A percentile compares a stretch with the other conserved stretches of the same genome.
phyloP scores from a whole-genome alignment of 2,113 vertebrate genomes.

The Phaethon lepturus region DNA sequence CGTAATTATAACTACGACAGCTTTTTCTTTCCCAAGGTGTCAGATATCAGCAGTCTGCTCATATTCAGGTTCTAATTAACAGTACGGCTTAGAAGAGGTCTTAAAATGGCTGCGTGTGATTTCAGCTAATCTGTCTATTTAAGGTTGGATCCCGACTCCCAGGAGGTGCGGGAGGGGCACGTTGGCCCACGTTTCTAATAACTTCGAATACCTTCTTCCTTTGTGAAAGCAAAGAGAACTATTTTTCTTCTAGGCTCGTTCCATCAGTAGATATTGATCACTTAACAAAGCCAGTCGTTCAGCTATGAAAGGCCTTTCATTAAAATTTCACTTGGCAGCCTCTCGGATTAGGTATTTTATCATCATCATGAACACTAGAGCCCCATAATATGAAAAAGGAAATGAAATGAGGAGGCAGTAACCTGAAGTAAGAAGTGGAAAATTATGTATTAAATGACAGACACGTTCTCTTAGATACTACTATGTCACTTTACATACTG shows the following conservation, averaged over 20 bases:
- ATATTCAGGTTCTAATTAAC: background rate
- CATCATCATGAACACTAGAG: background rate
- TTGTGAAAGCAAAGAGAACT: background rate
- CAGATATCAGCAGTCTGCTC: background rate
- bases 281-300: background rate
- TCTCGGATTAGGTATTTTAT: constrained; percentile 17
- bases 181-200: background rate
- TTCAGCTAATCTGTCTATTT: background rate
- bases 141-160: background rate
- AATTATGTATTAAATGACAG: background rate
- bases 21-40: background rate
- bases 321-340: constrained; percentile 49
- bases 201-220: background rate
- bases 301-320: background rate
- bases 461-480: background rate
- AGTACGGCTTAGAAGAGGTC: background rate
- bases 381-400: background rate
- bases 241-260: background rate
- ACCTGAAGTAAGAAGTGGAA: background rate
- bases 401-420: background rate
- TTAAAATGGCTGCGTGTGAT: background rate
- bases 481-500: background rate
- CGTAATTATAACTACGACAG: background rate
- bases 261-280: constrained; percentile 31
- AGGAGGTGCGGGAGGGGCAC: background rate